A percentile compares a stretch with the other conserved stretches of the same genome.
These are phyloP conservation scores for Cephus pygmeus DNA, from an alignment of 2,888 invertebrate species.

Conservation along the genomic window DNA sequence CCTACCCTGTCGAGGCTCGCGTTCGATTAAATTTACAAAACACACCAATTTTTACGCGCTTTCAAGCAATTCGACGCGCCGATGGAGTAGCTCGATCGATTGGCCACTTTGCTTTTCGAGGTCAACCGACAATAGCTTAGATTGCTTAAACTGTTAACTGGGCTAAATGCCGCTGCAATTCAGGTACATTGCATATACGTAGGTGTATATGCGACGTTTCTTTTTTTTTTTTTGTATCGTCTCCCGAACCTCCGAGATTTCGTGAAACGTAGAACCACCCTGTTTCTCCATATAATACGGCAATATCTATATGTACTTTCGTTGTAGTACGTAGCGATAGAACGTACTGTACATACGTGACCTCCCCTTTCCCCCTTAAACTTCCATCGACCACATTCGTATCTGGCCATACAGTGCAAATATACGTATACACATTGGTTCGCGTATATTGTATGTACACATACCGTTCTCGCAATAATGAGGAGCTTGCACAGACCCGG, in stretches of 20 bases:
- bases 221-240: background rate
- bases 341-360: background rate
- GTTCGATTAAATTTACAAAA: background rate
- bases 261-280: background rate
- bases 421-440: background rate
- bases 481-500: slow-evolving; percentile 62
- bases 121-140: background rate
- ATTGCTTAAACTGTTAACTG: background rate
- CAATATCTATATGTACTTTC: background rate
- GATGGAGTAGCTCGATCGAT: background rate
- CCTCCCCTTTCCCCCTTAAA: background rate
- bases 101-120: background rate
- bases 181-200: background rate
- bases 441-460: slow-evolving; percentile 22
- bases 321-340: background rate
- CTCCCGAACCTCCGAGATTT: background rate
- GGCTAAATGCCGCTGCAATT: background rate
- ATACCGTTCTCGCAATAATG: slow-evolving; percentile 56
- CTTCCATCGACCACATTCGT: background rate
- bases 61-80: background rate
- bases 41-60: background rate
- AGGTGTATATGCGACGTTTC: background rate
- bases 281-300: background rate
- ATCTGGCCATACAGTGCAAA: background rate
- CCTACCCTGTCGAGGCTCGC: background rate